Evolutionary conservation across 2,113 vertebrate genomes (phyloP), one percentile per base, ranked within the genome.

Genomic region (Pristiophorus japonicus): DNA sequence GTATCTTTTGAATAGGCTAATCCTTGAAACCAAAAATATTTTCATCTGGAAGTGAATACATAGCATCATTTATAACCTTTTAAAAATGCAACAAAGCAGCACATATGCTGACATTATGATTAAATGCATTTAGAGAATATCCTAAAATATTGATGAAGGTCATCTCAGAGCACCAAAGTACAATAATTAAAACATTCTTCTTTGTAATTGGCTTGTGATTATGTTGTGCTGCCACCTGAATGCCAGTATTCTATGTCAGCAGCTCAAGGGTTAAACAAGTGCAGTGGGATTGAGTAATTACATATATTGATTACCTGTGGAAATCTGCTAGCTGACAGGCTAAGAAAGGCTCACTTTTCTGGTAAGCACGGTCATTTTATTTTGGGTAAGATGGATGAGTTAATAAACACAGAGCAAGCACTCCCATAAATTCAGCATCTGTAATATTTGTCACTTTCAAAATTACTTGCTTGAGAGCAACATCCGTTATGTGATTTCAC

Each of bases 371-470:
- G 96, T 96, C 96, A 95, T 97, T 97, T 97, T 97, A 97, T 97
- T 97, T 97, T 97, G 97, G 96, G 96, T 95, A 97, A 97, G 97
- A 97, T 97, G 96, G 97, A 98, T 98, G 97, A 97, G 96, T 97
- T 98, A 98, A 98, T 98, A 98, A 98, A 97, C 96, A 97, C 45
- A n/a, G 96, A 97, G 96, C 96, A 97, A 97, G 96, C 91, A 96
- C 96, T 97, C 97, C 96, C 97, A 97, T 98, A 97, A 97, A 98
- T 98, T 97, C 96, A 97, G 96, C 96, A 97, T 97, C 97, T 97
- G 96, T 97, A 98, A 97, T 97, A 97, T 97, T 97, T 97, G 97
- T 98, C 97, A 98, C 96, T 96, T 97, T 97, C 12, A 87, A 96
- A 98, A 97, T 97, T 97, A 97, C 96, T 97, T 96, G 96, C 94